Evolutionary conservation across 1,140 invertebrate genomes (phyloP).

Genomic region (Diplogasteroides magnus): DNA sequence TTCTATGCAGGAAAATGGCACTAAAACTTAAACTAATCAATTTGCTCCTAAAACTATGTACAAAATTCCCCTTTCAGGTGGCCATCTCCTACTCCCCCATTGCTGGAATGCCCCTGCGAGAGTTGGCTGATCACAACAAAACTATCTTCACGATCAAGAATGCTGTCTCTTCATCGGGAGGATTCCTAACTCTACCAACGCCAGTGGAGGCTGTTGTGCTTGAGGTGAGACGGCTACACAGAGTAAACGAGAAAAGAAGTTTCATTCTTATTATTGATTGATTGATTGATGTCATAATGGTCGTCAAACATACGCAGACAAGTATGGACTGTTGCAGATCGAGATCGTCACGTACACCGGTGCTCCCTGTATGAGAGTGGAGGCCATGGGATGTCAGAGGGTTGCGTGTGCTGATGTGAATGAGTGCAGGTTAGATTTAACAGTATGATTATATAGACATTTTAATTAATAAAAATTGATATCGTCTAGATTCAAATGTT

Average conservation of each 20-base stretch:
- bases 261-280: too few relatives aligned
- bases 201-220: constrained; percentile 85
- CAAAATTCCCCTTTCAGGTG: too few relatives aligned
- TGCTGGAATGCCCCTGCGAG: background rate
- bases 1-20: too few relatives aligned
- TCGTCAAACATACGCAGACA: too few relatives aligned
- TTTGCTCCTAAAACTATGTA: too few relatives aligned
- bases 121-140: background rate
- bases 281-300: too few relatives aligned
- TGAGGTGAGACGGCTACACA: constrained; percentile 75
- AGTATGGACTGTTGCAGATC: constrained; percentile 74
- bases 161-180: constrained; percentile 49
- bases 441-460: background rate
- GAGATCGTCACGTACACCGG: constrained; percentile 88
- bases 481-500: background rate
- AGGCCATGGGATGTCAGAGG: constrained; percentile 17
- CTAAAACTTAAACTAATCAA: too few relatives aligned
- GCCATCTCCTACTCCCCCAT: background rate
- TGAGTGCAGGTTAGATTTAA: constrained; percentile 70
- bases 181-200: constrained; percentile 76
- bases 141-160: constrained; percentile 70
- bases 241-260: constrained; percentile 80
- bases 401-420: constrained; percentile 64
- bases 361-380: constrained; percentile 69
- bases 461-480: background rate